phyloP scores from a whole-genome alignment of 2,888 invertebrate species.

The Stenurella melanura region DNA sequence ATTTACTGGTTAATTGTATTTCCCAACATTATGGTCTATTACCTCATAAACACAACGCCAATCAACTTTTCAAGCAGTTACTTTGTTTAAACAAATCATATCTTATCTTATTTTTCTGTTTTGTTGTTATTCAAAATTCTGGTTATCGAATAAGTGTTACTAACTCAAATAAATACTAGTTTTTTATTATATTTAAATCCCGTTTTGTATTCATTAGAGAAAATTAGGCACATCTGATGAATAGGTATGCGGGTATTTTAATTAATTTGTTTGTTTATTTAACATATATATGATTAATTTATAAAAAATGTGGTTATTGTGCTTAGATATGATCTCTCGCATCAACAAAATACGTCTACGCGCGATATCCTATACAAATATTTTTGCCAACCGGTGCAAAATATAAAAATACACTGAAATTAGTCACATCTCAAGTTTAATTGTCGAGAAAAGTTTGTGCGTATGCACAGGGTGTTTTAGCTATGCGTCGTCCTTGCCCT shows the following conservation, averaged over 20 bases:
- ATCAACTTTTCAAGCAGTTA: not conserved
- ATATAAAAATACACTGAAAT: no score
- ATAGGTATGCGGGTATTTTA: not conserved
- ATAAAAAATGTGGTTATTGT: not conserved
- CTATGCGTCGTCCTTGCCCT: no score
- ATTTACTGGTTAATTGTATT: slow-evolving; percentile 31
- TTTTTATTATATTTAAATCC: not conserved
- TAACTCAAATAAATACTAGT: not conserved
- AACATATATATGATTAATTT: not conserved
- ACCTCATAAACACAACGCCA: slow-evolving; percentile 22
- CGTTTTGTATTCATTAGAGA: not conserved
- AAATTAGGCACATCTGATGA: not conserved
- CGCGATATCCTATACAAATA: no score
- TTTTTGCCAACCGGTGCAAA: no score
- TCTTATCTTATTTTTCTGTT: slow-evolving; percentile 31
- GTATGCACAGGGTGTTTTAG: no score
- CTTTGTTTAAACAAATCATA: slow-evolving; percentile 34
- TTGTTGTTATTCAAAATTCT: not conserved
- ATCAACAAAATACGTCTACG: no score
- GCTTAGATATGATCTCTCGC: not conserved
- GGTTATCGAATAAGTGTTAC: not conserved
- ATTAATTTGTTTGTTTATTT: not conserved
- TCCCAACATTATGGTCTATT: slow-evolving; percentile 11
- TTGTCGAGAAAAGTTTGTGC: no score
- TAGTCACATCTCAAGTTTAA: no score